Conservation (phyloP, 2,888 invertebrate species). For the Patella depressa region DNA sequence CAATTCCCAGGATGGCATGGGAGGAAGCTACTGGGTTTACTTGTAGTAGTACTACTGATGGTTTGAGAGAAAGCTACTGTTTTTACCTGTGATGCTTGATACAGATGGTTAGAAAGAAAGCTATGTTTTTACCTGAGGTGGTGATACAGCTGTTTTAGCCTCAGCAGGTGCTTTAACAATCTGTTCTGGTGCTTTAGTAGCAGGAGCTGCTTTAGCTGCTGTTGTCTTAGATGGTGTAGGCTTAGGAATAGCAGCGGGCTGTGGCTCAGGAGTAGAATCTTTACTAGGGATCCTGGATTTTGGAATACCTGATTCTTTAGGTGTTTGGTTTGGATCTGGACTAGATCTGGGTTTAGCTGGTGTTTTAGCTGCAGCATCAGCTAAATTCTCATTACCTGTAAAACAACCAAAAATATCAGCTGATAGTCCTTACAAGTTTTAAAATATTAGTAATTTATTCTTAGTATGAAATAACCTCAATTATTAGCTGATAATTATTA, state of each 20-base stretch:
- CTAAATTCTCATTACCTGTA: constrained; percentile 56
- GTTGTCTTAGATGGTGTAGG: not conserved
- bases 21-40: too few species aligned
- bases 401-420: not conserved
- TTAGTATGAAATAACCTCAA: too few species aligned
- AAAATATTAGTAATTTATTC: too few species aligned
- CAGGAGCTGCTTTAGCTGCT: not conserved
- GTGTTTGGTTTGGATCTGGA: constrained; percentile 28
- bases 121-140: too few species aligned
- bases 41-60: too few species aligned
- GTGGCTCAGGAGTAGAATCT: constrained; percentile 13
- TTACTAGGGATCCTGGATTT: constrained; percentile 29
- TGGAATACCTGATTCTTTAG: constrained; percentile 22
- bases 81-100: too few species aligned
- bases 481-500: too few species aligned
- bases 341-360: constrained; percentile 41
- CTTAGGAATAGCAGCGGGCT: constrained; percentile 4
- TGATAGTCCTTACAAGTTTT: not conserved
- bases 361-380: constrained; percentile 37
- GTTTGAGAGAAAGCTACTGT: too few species aligned
- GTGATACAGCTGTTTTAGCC: constrained; percentile 16
- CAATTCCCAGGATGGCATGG: too few species aligned
- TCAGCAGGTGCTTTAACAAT: constrained; percentile 19
- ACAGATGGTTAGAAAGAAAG: too few species aligned
- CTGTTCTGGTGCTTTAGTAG: constrained; percentile 15